These are phyloP conservation scores for Bucco capensis DNA, from an alignment of 2,113 vertebrate genomes.

Conservation along the genomic window DNA sequence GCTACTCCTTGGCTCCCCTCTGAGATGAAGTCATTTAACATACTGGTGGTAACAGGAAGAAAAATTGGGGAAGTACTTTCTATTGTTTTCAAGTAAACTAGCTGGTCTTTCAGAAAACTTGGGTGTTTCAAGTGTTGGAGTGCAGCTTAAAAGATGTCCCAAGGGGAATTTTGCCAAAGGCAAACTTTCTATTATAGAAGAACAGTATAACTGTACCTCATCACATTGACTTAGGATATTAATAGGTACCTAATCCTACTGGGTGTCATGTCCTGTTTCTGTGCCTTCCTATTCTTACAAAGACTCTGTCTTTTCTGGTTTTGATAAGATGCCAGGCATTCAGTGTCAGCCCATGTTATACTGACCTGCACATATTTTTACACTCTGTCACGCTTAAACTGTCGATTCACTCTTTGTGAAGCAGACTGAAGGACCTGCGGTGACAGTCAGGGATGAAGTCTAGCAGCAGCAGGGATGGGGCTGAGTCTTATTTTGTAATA, in stretches of 20 bases:
- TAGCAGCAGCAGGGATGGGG: not conserved
- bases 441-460: not conserved
- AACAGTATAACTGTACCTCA: not conserved
- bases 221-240: not conserved
- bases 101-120: not conserved
- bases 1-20: not conserved
- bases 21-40: not conserved
- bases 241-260: not conserved
- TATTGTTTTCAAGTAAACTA: not conserved
- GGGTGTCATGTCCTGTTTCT: not conserved
- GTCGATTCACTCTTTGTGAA: not conserved
- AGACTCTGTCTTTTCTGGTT: not conserved
- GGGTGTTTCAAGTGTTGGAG: not conserved
- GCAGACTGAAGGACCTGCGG: not conserved
- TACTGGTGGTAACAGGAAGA: not conserved
- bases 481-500: not conserved
- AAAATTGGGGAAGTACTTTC: not conserved
- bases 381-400: accelerated
- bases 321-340: not conserved
- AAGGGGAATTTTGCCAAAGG: not conserved
- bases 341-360: not conserved
- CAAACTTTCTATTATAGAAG: not conserved
- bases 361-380: not conserved
- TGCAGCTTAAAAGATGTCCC: not conserved
- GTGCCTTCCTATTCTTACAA: not conserved